Conservation (phyloP, 2,797 vertebrate species). For the Typhlichthys subterraneus region DNA sequence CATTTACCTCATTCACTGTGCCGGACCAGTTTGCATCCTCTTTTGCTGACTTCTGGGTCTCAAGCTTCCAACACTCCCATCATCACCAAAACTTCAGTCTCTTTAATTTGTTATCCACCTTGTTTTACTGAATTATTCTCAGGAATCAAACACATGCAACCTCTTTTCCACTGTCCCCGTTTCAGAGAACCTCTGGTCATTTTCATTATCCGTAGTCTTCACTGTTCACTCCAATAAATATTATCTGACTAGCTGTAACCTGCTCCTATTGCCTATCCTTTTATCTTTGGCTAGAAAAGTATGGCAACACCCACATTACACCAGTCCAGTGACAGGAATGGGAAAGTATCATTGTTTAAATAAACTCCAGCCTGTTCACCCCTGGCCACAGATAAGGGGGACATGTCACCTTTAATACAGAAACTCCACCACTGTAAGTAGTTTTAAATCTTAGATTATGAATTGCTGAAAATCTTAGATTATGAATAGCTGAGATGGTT, state of each 20-base stretch:
- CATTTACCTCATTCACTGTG: slow-evolving; percentile 75
- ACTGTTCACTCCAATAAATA: slow-evolving; percentile 18
- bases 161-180: slow-evolving; percentile 65
- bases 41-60: slow-evolving; percentile 6
- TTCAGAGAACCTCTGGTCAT: slow-evolving; percentile 51
- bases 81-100: slow-evolving; percentile 39
- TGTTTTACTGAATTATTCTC: slow-evolving; percentile 55
- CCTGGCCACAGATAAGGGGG: slow-evolving; percentile 12
- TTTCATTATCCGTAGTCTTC: slow-evolving; percentile 25
- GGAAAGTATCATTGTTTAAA: background rate
- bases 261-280: background rate
- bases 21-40: background rate
- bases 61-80: slow-evolving; percentile 11
- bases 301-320: background rate
- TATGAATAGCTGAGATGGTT: slow-evolving; percentile 32
- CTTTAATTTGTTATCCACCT: slow-evolving; percentile 5
- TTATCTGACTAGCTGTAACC: slow-evolving; percentile 1
- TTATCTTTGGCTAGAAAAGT: slow-evolving; percentile 2
- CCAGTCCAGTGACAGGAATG: background rate
- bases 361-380: slow-evolving; percentile 40
- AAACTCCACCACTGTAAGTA: slow-evolving; percentile 12
- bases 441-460: slow-evolving; percentile 42
- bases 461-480: slow-evolving; percentile 42
- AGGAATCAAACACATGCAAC: slow-evolving; percentile 75
- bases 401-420: background rate